Evolutionary conservation across 2,888 invertebrate genomes (phyloP).

Genomic region (Fabriciana adippe): DNA sequence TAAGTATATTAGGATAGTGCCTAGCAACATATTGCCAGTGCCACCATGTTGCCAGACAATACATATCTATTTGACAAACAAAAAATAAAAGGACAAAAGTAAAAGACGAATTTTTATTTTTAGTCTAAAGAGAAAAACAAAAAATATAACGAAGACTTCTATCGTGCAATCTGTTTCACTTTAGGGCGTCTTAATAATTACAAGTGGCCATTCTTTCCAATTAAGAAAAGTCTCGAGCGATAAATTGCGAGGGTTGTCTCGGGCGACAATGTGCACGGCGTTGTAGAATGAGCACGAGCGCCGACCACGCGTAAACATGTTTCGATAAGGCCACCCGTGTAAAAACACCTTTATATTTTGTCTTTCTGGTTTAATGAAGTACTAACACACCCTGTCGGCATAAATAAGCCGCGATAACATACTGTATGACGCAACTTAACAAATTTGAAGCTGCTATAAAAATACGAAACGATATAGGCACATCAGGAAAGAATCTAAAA

Average conservation of each 20-base stretch:
- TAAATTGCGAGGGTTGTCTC: constrained; percentile 79
- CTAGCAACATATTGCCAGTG: too few relatives aligned
- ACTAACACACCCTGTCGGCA: constrained; percentile 61
- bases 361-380: constrained; percentile 70
- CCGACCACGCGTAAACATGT: constrained; percentile 72
- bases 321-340: constrained; percentile 59
- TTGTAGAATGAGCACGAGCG: constrained; percentile 46
- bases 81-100: constrained; percentile 6
- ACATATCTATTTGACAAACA: too few relatives aligned
- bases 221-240: constrained; percentile 80
- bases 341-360: constrained; percentile 49
- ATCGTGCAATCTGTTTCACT: constrained; percentile 81
- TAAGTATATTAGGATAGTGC: too few relatives aligned
- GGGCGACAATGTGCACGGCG: constrained; percentile 39
- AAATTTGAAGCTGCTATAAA: constrained; percentile 66
- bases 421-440: constrained; percentile 52
- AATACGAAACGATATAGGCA: constrained; percentile 63
- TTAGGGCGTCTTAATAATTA: constrained; percentile 82
- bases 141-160: constrained; percentile 57
- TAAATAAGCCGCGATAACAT: constrained; percentile 68
- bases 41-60: too few relatives aligned
- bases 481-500: constrained; percentile 77
- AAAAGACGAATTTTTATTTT: constrained; percentile 39
- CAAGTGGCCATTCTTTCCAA: constrained; percentile 83
- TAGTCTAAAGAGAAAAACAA: constrained; percentile 58